Conservation (phyloP, 2,797 vertebrate species). For the Micromesistius poutassou region DNA sequence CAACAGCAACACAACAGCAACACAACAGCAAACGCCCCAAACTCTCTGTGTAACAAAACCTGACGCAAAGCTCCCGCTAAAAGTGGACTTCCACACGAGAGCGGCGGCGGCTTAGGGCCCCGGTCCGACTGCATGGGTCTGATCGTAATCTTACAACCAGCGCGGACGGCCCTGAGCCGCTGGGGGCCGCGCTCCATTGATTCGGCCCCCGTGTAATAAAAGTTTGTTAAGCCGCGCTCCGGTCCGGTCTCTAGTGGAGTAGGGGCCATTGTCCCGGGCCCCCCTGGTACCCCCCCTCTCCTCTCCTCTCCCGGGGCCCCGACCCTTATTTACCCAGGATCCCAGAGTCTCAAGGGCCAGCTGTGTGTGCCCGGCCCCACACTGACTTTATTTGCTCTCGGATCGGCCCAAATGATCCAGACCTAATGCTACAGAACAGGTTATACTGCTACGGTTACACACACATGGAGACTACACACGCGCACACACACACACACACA, state of each 20-base stretch:
- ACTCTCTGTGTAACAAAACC: conserved; percentile 1
- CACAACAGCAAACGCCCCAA: neutral
- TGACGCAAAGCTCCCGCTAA: conserved; percentile 20
- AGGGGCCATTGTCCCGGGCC: conserved; percentile 68
- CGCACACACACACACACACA: neutral
- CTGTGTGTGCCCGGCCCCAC: conserved; percentile 76
- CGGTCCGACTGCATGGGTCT: conserved; percentile 49
- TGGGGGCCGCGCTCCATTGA: conserved; percentile 54
- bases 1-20: no score
- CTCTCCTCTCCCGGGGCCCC: conserved; percentile 58
- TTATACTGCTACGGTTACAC: conserved; percentile 48
- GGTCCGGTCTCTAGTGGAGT: conserved; percentile 56
- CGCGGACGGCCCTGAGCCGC: conserved; percentile 62
- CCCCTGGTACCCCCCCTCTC: conserved; percentile 60
- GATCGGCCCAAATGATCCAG: conserved; percentile 78
- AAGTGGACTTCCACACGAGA: conserved; percentile 48
- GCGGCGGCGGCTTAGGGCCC: conserved; percentile 43
- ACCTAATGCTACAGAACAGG: conserved; percentile 58
- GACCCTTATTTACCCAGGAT: conserved; percentile 76
- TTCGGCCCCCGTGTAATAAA: conserved; percentile 69
- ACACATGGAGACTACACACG: neutral
- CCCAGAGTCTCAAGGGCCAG: conserved; percentile 72
- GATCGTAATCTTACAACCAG: conserved; percentile 59
- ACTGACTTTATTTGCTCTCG: conserved; percentile 73
- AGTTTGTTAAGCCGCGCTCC: conserved; percentile 64